Evolutionary conservation across 1,140 invertebrate genomes (phyloP), one percentile per base, ranked within the genome.

Genomic region (Nasonia longicornis): DNA sequence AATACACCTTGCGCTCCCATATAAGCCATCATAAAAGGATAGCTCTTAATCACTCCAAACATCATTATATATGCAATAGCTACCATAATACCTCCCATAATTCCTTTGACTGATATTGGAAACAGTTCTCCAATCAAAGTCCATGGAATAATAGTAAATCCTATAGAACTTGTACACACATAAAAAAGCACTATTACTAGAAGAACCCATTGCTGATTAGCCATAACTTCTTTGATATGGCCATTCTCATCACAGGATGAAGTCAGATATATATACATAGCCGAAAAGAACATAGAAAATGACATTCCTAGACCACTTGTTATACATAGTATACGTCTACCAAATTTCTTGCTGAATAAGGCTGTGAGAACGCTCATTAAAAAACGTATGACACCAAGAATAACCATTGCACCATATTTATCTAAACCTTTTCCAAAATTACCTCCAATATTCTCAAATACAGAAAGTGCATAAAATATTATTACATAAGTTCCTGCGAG

Each of bases 381-480:
- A 83, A 94, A 92, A 48, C 93, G 85, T 14, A 93, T 89, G 0
- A 89, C 82, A 0, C 92, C 93, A 11, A 94, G 84, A 8, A 92
- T 77, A 3, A 93, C 87, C 12, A 93, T 82, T 6, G 92, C 90
- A 0, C 88, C 86, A 83, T 91, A 92, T 76, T 91, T 90, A 80
- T 91, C 86, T 7, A 91, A 86, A 31, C 86, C 87, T 26, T 84
- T 83, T 4, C 91, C 88, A 20, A 92, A 89, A 16, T 88, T 85
- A 3, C 89, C 90, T 3, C 90, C 91, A 16, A 93, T 87, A 82
- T 91, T 86, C 31, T 88, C 83, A 81, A 93, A 94, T 76, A 93
- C 90, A 3, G 92, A 91, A 3, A 94, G 92, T 0, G 94, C 93
- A 85, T 95, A 95, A 85, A 95, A 95, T 83, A 95, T 94, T 3